phyloP scores from a whole-genome alignment of 2,888 invertebrate genomes.

The Melangyna quadrimaculata region DNA sequence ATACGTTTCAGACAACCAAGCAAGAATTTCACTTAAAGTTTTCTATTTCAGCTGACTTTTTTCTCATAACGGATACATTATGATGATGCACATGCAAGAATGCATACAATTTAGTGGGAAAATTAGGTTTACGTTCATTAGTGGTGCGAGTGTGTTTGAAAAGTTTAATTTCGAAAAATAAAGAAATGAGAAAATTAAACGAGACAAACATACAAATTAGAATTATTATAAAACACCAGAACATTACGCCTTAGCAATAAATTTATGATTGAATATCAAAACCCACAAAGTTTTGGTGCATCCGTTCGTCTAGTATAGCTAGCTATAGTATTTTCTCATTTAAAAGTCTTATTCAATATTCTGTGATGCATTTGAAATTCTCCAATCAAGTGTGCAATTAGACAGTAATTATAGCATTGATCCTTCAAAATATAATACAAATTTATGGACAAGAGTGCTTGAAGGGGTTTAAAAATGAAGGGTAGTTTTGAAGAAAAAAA shows the following conservation, averaged over 20 bases:
- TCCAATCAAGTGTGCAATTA: constrained; percentile 37
- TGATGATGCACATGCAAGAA: not conserved
- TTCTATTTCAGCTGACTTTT: constrained; percentile 42
- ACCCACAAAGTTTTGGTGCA: not conserved
- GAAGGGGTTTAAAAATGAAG: not conserved
- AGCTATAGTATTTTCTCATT: not conserved
- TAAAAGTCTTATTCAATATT: not conserved
- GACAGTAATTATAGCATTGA: constrained; percentile 29
- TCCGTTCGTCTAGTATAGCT: not conserved
- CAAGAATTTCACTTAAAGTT: constrained; percentile 32
- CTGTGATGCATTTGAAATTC: constrained; percentile 19
- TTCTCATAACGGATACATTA: constrained; percentile 31
- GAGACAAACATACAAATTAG: not conserved
- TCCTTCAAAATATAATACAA: not conserved
- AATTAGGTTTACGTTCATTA: not conserved
- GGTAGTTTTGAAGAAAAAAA: not conserved
- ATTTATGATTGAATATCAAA: not conserved
- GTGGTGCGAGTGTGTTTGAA: not conserved
- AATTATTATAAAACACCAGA: not conserved
- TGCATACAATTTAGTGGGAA: not conserved
- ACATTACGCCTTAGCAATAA: not conserved
- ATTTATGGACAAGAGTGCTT: not conserved
- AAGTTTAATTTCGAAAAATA: not conserved
- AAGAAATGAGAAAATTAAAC: not conserved
- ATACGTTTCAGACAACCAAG: no score